These are phyloP conservation scores for Adoxophyes honmai DNA, from an alignment of 1,140 invertebrate species.

Conservation along the genomic window DNA sequence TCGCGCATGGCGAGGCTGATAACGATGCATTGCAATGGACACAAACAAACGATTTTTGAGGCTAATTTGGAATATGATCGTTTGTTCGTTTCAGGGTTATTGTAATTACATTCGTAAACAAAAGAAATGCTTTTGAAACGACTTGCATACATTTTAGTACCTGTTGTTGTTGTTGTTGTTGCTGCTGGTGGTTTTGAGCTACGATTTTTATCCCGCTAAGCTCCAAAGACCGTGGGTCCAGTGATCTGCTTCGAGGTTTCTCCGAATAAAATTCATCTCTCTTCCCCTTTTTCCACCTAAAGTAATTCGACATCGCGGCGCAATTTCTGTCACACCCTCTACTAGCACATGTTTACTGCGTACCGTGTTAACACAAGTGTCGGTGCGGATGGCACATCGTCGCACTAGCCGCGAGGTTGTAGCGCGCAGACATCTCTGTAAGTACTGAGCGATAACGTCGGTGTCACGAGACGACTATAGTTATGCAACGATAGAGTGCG, in stretches of 20 bases:
- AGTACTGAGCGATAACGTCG: slow-evolving; percentile 61
- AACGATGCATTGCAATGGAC: not conserved
- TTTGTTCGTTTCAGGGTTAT: too few species aligned
- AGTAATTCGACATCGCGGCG: slow-evolving; percentile 81
- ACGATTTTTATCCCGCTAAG: slow-evolving; percentile 83
- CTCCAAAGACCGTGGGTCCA: slow-evolving; percentile 86
- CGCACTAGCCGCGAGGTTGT: slow-evolving; percentile 34
- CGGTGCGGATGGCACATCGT: slow-evolving; percentile 28
- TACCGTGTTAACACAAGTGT: slow-evolving; percentile 18
- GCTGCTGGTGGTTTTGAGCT: slow-evolving; percentile 55
- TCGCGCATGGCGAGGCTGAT: not conserved
- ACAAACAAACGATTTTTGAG: not conserved
- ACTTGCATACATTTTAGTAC: too few species aligned
- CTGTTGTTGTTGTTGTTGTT: slow-evolving; percentile 14
- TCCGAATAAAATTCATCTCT: slow-evolving; percentile 76
- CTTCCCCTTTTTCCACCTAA: slow-evolving; percentile 84
- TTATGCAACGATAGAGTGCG: slow-evolving; percentile 55
- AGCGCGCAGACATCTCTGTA: slow-evolving; percentile 56
- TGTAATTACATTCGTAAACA: too few species aligned
- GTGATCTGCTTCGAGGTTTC: slow-evolving; percentile 85
- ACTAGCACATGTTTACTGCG: slow-evolving; percentile 28
- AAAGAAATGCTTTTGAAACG: too few species aligned
- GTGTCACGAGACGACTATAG: slow-evolving; percentile 60
- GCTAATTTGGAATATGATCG: not conserved
- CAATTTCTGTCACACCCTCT: slow-evolving; percentile 23